Percentiles rank a stretch among this genome's conserved stretches.
Conservation (phyloP, 2,113 vertebrate genomes). For the Eleginops maclovinus region DNA sequence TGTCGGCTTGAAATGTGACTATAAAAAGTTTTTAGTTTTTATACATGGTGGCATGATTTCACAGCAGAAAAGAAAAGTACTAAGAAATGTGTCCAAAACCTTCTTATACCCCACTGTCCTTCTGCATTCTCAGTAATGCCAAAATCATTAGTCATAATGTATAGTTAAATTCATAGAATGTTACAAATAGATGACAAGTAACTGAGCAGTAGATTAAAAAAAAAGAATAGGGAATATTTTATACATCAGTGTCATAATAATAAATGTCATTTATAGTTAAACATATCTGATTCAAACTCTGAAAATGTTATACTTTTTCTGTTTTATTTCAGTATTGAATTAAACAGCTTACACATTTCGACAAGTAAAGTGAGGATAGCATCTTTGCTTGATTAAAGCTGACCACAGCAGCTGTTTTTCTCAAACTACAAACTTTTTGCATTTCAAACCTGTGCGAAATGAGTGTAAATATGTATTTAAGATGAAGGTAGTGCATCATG, state of each 20-base stretch:
- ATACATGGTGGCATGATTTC: too few relatives aligned
- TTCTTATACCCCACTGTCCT: neutral
- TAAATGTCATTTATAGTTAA: neutral
- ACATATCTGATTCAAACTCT: neutral
- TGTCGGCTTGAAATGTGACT: slow-evolving; percentile 17
- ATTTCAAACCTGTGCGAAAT: slow-evolving; percentile 18
- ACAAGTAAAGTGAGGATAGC: neutral
- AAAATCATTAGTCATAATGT: neutral
- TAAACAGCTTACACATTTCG: neutral
- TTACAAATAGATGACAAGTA: neutral
- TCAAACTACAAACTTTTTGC: neutral
- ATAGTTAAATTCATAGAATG: neutral
- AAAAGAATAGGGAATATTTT: too few relatives aligned
- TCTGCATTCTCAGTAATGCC: neutral
- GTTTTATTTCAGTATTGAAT: neutral
- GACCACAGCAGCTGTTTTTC: neutral
- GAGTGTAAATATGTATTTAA: slow-evolving; percentile 15
- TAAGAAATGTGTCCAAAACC: neutral
- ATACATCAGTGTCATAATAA: too few relatives aligned
- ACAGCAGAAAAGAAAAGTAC: neutral
- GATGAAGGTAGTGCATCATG: slow-evolving; percentile 21
- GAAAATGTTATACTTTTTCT: neutral
- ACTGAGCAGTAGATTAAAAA: neutral
- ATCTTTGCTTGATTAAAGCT: neutral
- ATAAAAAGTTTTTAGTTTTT: neutral